These are phyloP conservation scores for Cactoblastis cactorum DNA, from an alignment of 2,888 invertebrate genomes.

Conservation along the genomic window DNA sequence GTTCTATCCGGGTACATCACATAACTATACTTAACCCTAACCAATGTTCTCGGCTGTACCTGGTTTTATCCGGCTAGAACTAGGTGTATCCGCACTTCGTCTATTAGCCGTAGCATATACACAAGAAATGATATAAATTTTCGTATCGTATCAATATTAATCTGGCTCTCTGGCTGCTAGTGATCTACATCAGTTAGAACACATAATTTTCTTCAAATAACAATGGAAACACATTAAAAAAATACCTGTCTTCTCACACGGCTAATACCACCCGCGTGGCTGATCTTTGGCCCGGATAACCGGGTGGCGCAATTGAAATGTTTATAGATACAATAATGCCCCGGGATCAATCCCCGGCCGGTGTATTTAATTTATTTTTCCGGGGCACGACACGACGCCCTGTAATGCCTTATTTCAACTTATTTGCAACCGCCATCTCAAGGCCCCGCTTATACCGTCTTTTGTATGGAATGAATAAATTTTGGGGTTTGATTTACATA, in stretches of 20 bases:
- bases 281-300: conserved; percentile 35
- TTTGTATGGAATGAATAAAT: conserved; percentile 11
- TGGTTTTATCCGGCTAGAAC: too few species aligned
- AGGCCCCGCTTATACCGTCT: conserved; percentile 22
- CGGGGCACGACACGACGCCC: conserved; percentile 35
- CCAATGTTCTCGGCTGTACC: too few species aligned
- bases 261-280: background rate
- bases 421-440: conserved; percentile 29
- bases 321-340: conserved; percentile 72
- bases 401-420: conserved; percentile 30
- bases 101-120: too few species aligned
- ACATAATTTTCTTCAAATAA: background rate
- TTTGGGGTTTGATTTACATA: conserved; percentile 9
- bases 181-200: background rate
- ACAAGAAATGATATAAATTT: too few species aligned
- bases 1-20: too few species aligned
- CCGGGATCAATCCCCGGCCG: conserved; percentile 60
- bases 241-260: background rate
- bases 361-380: conserved; percentile 66
- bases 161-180: background rate
- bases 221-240: background rate
- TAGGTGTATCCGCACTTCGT: too few species aligned
- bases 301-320: conserved; percentile 63
- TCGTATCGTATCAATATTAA: too few species aligned
- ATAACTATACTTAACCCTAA: too few species aligned